Evolutionary conservation across 2,113 vertebrate genomes (phyloP), one percentile per base, ranked within the genome.

Genomic region (Hiodon tergisus): DNA sequence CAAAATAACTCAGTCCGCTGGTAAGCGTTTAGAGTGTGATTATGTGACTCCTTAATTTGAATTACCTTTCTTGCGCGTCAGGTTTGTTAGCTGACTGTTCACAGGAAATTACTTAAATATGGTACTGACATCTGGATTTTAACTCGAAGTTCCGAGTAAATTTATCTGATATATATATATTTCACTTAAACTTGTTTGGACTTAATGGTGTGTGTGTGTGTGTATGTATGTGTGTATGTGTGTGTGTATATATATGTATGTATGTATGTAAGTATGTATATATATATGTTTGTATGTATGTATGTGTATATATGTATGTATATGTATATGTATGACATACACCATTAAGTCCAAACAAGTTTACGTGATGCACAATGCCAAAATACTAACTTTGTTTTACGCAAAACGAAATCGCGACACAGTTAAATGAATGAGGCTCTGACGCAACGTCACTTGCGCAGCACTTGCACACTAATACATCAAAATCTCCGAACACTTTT

Each of bases 361-460:
- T 54, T 8, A 54, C 10, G 2, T 8, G 7, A 16, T 11, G 67
- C 13, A 17, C 6, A 8, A 6, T 31, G 52, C 7, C n/a, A 50
- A 68, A 52, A 68, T 7, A 50, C 50, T 6, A 68, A 52, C 47
- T 67, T 51, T 13, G 9, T 52, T 47, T 51, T 68, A 7, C 50
- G 6, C 48, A 52, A 68, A 68, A 46, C 9, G 3, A 16, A 48
- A 16, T 54, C 55, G 17, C 55, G 53, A 9, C 16, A 52, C n/a
- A 54, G 31, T 52, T 31, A 69, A 54, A 69, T 69, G 68, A 73
- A 73, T 66, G 61, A 73, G 51, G 52, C 65, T 52, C 17, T 63
- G 72, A 73, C 61, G 72, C 72, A 54, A 73, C 60, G 10, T 31
- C 47, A 16, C 50, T 46, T 46, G 11, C 9, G 51, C n/a, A 65